A percentile compares a stretch with the other conserved stretches of the same genome.
Evolutionary conservation across 2,888 invertebrate genomes (phyloP).

Genomic region (Eupsilia transversa): DNA sequence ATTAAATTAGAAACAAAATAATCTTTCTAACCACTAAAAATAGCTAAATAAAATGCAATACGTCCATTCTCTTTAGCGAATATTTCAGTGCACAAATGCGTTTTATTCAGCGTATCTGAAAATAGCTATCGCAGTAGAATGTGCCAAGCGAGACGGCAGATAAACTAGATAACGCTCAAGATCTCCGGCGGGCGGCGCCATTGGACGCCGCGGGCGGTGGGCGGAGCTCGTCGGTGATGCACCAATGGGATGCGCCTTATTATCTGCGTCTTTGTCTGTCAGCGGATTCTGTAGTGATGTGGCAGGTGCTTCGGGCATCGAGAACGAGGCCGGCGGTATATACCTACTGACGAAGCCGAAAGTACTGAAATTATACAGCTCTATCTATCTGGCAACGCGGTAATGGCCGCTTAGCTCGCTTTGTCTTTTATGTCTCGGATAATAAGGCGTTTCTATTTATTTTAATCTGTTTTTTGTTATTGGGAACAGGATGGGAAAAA

Average conservation of each 20-base stretch:
- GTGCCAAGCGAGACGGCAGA: slow-evolving; percentile 89
- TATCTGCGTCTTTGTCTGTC: slow-evolving; percentile 91
- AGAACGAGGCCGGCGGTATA: slow-evolving; percentile 48
- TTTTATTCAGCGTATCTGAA: slow-evolving; percentile 78
- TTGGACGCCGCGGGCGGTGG: slow-evolving; percentile 83
- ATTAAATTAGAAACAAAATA: slow-evolving; percentile 1
- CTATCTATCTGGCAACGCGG: slow-evolving; percentile 8
- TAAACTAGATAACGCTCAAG: slow-evolving; percentile 90
- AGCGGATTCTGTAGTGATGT: slow-evolving; percentile 82
- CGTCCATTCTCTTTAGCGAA: slow-evolving; percentile 50
- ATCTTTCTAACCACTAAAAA: background rate
- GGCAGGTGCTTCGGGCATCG: slow-evolving; percentile 75
- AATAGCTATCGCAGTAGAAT: slow-evolving; percentile 79
- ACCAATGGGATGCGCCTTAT: slow-evolving; percentile 90
- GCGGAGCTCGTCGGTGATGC: slow-evolving; percentile 90
- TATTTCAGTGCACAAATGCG: slow-evolving; percentile 58
- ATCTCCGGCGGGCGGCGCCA: slow-evolving; percentile 87
- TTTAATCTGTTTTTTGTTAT: background rate
- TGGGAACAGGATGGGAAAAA: slow-evolving; percentile 17
- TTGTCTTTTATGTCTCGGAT: slow-evolving; percentile 6
- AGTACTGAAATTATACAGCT: slow-evolving; percentile 39
- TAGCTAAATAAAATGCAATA: slow-evolving; percentile 35
- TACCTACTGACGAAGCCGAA: slow-evolving; percentile 47
- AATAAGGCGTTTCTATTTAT: slow-evolving; percentile 4
- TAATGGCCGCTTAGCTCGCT: slow-evolving; percentile 33